phyloP scores from a whole-genome alignment of 2,888 invertebrate species.

The Stratiomys singularior region DNA sequence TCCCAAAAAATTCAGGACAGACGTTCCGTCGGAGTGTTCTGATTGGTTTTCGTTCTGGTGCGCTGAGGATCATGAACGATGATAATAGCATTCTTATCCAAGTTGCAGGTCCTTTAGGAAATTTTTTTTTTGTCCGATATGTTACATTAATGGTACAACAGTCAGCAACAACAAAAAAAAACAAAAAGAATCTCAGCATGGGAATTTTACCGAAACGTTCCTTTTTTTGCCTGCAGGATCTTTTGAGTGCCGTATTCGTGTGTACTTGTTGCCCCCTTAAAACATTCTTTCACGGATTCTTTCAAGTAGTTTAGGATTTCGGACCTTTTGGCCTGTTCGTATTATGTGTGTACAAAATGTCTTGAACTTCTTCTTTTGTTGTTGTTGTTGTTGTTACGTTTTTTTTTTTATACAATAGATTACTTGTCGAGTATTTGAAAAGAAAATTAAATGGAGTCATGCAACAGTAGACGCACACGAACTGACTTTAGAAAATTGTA shows the following conservation, averaged over 20 bases:
- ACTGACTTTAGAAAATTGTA: neutral
- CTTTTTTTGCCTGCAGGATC: neutral
- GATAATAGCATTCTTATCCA: neutral
- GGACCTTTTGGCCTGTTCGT: conserved; percentile 25
- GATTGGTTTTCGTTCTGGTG: conserved; percentile 1
- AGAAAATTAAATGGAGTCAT: conserved; percentile 33
- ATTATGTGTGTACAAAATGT: neutral
- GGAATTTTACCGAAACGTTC: conserved; percentile 14
- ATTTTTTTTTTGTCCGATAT: neutral
- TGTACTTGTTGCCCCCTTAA: neutral
- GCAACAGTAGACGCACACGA: conserved; percentile 11
- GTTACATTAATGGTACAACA: conserved; percentile 8
- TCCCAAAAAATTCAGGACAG: neutral
- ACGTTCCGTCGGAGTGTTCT: neutral
- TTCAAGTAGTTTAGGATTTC: conserved; percentile 3
- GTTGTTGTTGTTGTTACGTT: neutral
- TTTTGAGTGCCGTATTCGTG: neutral
- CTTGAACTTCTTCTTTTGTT: neutral
- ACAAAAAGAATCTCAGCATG: conserved; percentile 2
- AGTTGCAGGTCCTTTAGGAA: neutral
- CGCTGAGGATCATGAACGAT: too few species aligned
- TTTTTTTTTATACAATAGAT: neutral
- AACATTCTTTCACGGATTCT: conserved; percentile 35
- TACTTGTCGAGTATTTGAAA: neutral
- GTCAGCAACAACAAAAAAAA: neutral